These are phyloP conservation scores for Chrysoperla carnea DNA, from an alignment of 1,140 invertebrate genomes.

Conservation along the genomic window DNA sequence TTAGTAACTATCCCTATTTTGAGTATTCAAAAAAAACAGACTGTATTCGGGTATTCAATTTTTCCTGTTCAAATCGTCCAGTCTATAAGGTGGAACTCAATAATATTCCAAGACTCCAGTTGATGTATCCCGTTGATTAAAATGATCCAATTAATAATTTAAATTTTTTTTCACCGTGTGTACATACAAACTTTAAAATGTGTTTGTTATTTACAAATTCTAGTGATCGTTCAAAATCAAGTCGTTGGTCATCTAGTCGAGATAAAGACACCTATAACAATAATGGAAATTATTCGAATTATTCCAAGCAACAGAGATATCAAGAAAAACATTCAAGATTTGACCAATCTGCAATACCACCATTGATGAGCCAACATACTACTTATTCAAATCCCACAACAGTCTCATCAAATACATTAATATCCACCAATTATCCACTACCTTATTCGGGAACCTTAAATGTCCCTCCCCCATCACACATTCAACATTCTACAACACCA, in stretches of 20 bases:
- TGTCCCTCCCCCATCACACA: constrained; percentile 3
- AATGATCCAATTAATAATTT: too few species aligned
- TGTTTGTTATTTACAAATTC: too few species aligned
- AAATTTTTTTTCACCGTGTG: too few species aligned
- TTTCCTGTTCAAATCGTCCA: too few species aligned
- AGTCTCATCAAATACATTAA: not conserved
- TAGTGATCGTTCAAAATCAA: not conserved
- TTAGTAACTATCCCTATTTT: too few species aligned
- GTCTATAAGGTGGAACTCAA: too few species aligned
- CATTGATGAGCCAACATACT: not conserved
- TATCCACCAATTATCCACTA: constrained; percentile 12
- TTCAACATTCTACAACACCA: constrained; percentile 21
- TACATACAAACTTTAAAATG: too few species aligned
- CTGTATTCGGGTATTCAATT: too few species aligned
- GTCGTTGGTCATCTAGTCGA: not conserved
- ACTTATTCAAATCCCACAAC: not conserved
- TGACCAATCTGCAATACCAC: not conserved
- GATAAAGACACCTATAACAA: constrained; percentile 8
- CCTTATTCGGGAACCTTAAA: not conserved
- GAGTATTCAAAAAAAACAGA: too few species aligned
- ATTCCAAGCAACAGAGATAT: constrained; percentile 11
- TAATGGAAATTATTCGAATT: constrained; percentile 23
- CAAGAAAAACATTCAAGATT: not conserved
- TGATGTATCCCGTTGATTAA: too few species aligned
- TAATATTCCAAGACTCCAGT: too few species aligned